Percentiles rank a stretch among this genome's conserved stretches.
Evolutionary conservation across 30 jellyfish, hydroid and myxozoan species (phyloP).

Genomic region (Chrysaora quinquecirrha): DNA sequence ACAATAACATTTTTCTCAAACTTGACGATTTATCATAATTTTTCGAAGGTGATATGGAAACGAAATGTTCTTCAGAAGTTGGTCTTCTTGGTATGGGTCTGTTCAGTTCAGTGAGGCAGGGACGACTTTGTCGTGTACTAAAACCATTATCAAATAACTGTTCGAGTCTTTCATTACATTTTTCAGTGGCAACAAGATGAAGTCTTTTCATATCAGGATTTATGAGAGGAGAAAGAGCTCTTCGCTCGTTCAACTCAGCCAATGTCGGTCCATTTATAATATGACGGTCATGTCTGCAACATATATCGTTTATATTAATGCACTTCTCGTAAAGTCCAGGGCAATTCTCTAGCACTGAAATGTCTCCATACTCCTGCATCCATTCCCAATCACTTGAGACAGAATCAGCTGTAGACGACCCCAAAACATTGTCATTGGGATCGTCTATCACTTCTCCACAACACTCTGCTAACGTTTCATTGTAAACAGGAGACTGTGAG

Average conservation of each 20-base stretch:
- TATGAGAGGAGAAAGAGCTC: slow-evolving; percentile 82
- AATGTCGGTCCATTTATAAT: slow-evolving; percentile 70
- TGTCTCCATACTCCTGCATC: slow-evolving; percentile 82
- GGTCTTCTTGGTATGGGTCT: slow-evolving; percentile 53
- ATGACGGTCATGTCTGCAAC: slow-evolving; percentile 61
- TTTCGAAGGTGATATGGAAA: slow-evolving; percentile 19
- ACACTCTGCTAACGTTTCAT: slow-evolving; percentile 65
- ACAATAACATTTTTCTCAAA: slow-evolving; percentile 48
- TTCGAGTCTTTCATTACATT: slow-evolving; percentile 37
- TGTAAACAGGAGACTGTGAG: slow-evolving; percentile 84
- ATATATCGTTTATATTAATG: slow-evolving; percentile 72
- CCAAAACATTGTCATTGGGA: slow-evolving; percentile 34
- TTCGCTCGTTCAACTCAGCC: slow-evolving; percentile 74
- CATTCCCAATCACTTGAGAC: slow-evolving; percentile 81
- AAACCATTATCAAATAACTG: slow-evolving; percentile 24
- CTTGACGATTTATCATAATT: slow-evolving; percentile 40
- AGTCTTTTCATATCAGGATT: slow-evolving; percentile 86
- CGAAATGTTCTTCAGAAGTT: slow-evolving; percentile 19
- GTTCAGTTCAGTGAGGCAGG: slow-evolving; percentile 47
- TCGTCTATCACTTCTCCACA: slow-evolving; percentile 60
- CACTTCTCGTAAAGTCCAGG: slow-evolving; percentile 78
- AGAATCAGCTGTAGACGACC: slow-evolving; percentile 33
- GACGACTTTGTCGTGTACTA: slow-evolving; percentile 9
- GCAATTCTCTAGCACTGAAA: slow-evolving; percentile 63
- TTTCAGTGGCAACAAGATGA: slow-evolving; percentile 79